Percentiles rank a stretch among this genome's conserved stretches.
Conservation (phyloP, 92 coral and sea anemone species). For the Galaxea fascicularis region DNA sequence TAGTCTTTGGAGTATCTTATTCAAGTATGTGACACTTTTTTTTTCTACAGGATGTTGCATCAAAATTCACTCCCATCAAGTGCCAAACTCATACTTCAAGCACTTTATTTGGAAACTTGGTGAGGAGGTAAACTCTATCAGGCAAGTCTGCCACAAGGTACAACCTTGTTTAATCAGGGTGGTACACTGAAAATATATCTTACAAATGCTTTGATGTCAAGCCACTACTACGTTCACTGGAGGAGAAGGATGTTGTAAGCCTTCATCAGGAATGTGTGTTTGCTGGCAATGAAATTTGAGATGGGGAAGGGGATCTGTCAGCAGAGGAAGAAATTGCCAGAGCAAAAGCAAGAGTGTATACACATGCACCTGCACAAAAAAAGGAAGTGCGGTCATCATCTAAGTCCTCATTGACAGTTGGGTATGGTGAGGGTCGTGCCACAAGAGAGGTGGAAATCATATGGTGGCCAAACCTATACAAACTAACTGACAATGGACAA, state of each 20-base stretch:
- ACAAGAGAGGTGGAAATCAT: conserved; percentile 21
- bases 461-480: conserved; percentile 23
- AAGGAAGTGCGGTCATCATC: conserved; percentile 29
- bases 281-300: conserved; percentile 1
- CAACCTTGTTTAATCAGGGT: conserved; percentile 13
- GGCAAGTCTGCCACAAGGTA: not conserved
- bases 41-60: not conserved
- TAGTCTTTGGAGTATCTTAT: too few relatives aligned
- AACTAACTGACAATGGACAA: not conserved
- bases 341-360: conserved; percentile 24
- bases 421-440: conserved; percentile 44
- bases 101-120: conserved; percentile 19
- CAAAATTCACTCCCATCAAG: not conserved
- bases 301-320: conserved; percentile 7
- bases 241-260: conserved; percentile 7
- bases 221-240: conserved; percentile 1
- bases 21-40: too few relatives aligned
- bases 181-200: conserved; percentile 15
- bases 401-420: conserved; percentile 27
- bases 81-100: not conserved
- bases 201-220: conserved; percentile 33
- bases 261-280: conserved; percentile 9
- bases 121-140: conserved; percentile 17
- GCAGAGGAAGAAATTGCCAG: conserved; percentile 33
- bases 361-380: too few relatives aligned